Evolutionary conservation across 2,888 invertebrate species (phyloP), one percentile per base, ranked within the genome.

Genomic region (Sclerodermus sp.): DNA sequence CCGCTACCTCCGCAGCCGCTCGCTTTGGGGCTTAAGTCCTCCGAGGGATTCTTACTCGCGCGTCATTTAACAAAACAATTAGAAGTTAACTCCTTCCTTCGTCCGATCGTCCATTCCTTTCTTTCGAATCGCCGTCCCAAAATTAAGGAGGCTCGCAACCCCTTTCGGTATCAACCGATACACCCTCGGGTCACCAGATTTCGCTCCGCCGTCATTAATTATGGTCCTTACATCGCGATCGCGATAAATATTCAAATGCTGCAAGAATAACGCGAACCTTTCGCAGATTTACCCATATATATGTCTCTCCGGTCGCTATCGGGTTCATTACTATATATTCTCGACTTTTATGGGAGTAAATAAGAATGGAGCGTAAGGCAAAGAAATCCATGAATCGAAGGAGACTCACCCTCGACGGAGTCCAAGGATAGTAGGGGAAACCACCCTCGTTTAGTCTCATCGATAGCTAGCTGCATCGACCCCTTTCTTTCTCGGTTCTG

Each of bases 31-130:
- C 75, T 77, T 76, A 76, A 76, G 75, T 74, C 73, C 73, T 73
- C 61, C 67, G 64, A 59, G 63, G 74, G 74, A 77, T 77, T 77
- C 77, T 78, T 78, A 78, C 77, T 78, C 72, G 75, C 77, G 77
- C 74, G 76, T 78, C 77, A 78, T 78, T 78, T 77, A 78, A 78
- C 77, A 78, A 78, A 78, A 78, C 77, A 78, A 78, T 78, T 78
- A 77, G 76, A 76, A 73, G 76, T 76, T 77, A 77, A 77, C 77
- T 74, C 77, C 77, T 76, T 76, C 71, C 68, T 51, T 34, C 41
- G 37, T 17, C 30, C 47, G 10, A 16, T 44, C 51, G 47, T 55
- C 53, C 47, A 47, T 60, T 66, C 69, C 71, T 74, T 73, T 65
- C 70, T 66, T 70, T 58, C 60, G 66, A 66, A 67, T 68, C 66